A percentile compares a stretch with the other conserved stretches of the same genome.
These are phyloP conservation scores for Emydoidea blandingii DNA, from an alignment of 2,797 vertebrate genomes.

Conservation along the genomic window DNA sequence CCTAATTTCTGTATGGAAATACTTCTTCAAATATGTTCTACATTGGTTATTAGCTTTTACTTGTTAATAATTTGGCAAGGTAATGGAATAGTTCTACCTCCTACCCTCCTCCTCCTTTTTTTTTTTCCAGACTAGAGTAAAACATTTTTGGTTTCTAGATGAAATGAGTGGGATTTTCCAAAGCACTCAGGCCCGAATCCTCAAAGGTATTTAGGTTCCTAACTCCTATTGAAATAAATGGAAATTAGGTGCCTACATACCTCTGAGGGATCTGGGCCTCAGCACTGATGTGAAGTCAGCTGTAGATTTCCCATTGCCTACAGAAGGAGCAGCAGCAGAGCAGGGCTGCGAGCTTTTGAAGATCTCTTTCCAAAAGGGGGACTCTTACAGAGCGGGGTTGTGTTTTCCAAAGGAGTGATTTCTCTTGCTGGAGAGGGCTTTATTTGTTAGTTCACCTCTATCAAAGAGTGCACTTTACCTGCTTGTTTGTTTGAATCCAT, in stretches of 20 bases:
- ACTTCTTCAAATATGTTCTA: neutral
- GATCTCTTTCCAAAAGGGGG: neutral
- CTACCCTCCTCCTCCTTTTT: neutral
- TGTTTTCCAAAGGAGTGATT: neutral
- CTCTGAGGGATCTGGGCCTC: neutral
- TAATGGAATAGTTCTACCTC: neutral
- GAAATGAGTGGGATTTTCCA: neutral
- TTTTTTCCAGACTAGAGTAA: neutral
- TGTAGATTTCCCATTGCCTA: neutral
- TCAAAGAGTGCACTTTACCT: slow-evolving; percentile 72
- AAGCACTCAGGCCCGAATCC: too few relatives aligned
- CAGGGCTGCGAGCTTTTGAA: neutral
- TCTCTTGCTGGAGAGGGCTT: neutral
- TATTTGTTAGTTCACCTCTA: neutral
- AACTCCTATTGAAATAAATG: neutral
- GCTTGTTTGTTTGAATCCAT: slow-evolving; percentile 82
- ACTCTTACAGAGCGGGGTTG: neutral
- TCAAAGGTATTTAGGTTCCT: neutral
- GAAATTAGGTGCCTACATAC: neutral
- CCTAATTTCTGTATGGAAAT: neutral
- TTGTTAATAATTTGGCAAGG: neutral
- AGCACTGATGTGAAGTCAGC: neutral
- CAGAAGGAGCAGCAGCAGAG: neutral
- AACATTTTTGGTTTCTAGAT: neutral
- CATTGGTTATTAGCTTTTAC: neutral